Base-by-base conservation (phyloP, 1,140 invertebrate species). In the Drosophila kikkawai region DNA sequence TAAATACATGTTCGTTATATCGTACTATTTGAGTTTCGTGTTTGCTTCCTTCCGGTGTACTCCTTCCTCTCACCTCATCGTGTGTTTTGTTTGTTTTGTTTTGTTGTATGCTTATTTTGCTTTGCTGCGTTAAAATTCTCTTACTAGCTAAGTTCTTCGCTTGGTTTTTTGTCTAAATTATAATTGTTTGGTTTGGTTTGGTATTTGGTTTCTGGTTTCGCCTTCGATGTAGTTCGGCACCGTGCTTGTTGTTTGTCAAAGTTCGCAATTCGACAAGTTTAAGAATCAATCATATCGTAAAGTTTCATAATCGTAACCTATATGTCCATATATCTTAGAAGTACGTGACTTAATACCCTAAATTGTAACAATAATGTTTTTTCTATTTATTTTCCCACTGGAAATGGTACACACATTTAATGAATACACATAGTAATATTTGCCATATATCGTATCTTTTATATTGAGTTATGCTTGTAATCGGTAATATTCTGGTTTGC, bases 251-350 rank as follows among this genome's bases (percentile, higher is more conserved):
- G 59, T 69, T 79, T 85, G 68, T 88, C 73, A 73, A 57, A 80
- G 86, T 91, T 91, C 87, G 83, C 80, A 74, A 81, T 91, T 90
- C 65, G 88, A 91, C 88, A 91, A 91, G 88, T 91, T 91, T 82
- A 88, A 91, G 88, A 91, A 91, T 91, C 88, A 91, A 88, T 91
- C 87, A 91, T 79, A 73, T 74, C 59, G 19, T 79, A 75, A 80
- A 79, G 64, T 90, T 79, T 65, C 36, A 66, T 39, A 79, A 79
- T 77, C 67, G n/a, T 82, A 86, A 80, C 63, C 82, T 85, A 85
- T 85, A 90, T 90, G 82, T 90, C 85, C 85, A 90, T 76, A 91
- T 90, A 90, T 73, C 82, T 90, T 90, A 90, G 36, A 55, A 58
- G 37, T 77, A 90, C 82, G 61, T 90, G 44, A 86, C 82, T 90